These are phyloP conservation scores for Yponomeuta sedellus DNA, from an alignment of 2,888 invertebrate species.

Conservation along the genomic window DNA sequence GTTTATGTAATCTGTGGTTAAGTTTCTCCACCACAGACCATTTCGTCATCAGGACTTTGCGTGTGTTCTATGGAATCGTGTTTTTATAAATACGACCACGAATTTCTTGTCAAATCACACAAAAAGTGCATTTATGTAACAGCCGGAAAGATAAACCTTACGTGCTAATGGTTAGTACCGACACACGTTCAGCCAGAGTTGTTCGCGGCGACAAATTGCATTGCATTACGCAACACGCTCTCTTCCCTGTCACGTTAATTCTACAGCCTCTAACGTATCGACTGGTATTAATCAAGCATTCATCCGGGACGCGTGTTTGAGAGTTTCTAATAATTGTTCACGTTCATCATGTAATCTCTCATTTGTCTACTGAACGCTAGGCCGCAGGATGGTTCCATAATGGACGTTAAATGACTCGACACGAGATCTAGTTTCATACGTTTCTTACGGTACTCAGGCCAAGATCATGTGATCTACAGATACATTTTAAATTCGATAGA, in stretches of 20 bases:
- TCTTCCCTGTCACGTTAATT: neutral
- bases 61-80: too few relatives aligned
- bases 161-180: neutral
- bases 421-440: too few relatives aligned
- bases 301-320: neutral
- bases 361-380: neutral
- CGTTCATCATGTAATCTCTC: neutral
- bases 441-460: too few relatives aligned
- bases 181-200: neutral
- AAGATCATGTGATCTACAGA: too few relatives aligned
- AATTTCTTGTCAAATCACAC: neutral
- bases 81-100: too few relatives aligned
- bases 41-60: too few relatives aligned
- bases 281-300: neutral
- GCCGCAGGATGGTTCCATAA: too few relatives aligned
- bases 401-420: too few relatives aligned
- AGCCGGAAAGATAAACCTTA: neutral
- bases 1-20: too few relatives aligned
- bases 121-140: neutral
- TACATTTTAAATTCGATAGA: too few relatives aligned
- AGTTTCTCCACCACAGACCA: too few relatives aligned
- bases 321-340: neutral
- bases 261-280: neutral
- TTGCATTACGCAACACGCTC: neutral
- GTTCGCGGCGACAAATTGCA: neutral